A percentile compares a stretch with the other conserved stretches of the same genome.
Evolutionary conservation across 2,888 invertebrate genomes (phyloP).

Genomic region (Rugalucina vietnamica): DNA sequence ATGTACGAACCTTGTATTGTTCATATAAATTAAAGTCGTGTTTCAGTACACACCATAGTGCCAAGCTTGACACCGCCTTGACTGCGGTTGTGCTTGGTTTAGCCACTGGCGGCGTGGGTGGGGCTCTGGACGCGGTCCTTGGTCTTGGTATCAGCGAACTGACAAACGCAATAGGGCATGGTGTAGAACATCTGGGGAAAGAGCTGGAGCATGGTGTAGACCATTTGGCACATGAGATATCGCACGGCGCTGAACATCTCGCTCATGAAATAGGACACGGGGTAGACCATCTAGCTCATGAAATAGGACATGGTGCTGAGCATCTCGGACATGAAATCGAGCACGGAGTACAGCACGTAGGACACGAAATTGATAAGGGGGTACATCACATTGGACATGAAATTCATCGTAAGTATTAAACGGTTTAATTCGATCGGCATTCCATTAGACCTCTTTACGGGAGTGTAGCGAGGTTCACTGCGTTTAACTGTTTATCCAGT

Average conservation of each 20-base stretch:
- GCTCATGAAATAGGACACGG: slow-evolving; percentile 27
- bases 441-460: no score
- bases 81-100: not conserved
- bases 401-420: slow-evolving; percentile 12
- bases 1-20: not conserved
- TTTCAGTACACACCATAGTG: not conserved
- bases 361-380: slow-evolving; percentile 15
- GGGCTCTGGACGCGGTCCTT: not conserved
- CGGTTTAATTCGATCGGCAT: no score
- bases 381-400: slow-evolving; percentile 26
- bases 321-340: not conserved
- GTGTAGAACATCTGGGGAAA: slow-evolving; percentile 13
- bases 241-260: slow-evolving; percentile 16
- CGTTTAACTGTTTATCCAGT: no score
- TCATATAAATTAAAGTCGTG: not conserved
- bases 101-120: not conserved
- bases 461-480: no score
- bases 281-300: slow-evolving; percentile 15
- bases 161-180: slow-evolving; percentile 12
- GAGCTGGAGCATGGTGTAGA: not conserved
- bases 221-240: not conserved
- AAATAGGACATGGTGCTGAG: no score
- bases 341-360: not conserved
- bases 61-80: not conserved
- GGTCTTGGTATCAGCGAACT: slow-evolving; percentile 3